Evolutionary conservation across 2,797 vertebrate species (phyloP).

Genomic region (Acridotheres tristis): DNA sequence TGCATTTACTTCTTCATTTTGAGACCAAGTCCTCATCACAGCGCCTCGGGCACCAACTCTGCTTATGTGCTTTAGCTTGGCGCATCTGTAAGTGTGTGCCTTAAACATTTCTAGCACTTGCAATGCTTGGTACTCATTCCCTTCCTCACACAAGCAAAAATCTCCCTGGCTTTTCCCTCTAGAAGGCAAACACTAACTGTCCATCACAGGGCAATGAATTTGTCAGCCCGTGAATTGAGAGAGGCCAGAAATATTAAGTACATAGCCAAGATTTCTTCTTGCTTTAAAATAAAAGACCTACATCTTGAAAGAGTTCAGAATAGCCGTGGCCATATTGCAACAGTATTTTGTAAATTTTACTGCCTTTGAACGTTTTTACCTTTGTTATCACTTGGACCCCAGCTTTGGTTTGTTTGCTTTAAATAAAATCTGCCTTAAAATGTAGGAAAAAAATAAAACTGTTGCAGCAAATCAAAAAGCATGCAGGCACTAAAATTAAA

Average conservation of each 20-base stretch:
- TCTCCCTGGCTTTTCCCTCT: background rate
- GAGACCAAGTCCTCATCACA: background rate
- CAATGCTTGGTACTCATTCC: background rate
- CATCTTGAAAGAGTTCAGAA: background rate
- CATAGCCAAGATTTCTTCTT: background rate
- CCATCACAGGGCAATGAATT: background rate
- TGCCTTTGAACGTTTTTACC: background rate
- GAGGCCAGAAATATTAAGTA: background rate
- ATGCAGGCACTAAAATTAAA: constrained; percentile 24
- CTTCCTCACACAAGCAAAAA: background rate
- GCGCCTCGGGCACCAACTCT: background rate
- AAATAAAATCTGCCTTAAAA: constrained; percentile 26
- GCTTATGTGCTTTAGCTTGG: background rate
- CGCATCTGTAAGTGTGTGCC: background rate
- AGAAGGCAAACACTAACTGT: background rate
- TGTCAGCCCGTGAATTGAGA: background rate
- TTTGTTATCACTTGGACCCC: background rate
- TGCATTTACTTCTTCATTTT: constrained; percentile 19
- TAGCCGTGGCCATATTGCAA: background rate
- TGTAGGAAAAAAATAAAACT: rapidly evolving
- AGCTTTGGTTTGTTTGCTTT: constrained; percentile 1
- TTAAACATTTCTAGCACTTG: background rate
- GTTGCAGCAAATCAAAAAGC: background rate
- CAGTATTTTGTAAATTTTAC: background rate
- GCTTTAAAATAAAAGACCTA: background rate